Percentiles rank a stretch among this genome's conserved stretches.
Conservation (phyloP, 2,113 vertebrate species). For the Archocentrus centrarchus region DNA sequence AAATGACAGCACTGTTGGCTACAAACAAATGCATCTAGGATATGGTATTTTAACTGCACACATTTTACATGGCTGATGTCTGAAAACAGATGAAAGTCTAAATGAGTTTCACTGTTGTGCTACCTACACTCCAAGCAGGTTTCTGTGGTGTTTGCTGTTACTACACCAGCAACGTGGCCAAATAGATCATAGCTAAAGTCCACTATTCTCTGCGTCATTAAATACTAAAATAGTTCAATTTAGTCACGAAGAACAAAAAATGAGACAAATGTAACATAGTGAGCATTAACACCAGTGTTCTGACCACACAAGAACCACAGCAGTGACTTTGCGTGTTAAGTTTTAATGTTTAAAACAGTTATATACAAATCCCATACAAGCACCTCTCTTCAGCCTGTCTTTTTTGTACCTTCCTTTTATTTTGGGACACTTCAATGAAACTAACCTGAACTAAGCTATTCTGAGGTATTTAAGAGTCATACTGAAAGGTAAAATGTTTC, state of each 20-base stretch:
- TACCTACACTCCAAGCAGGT: too few relatives aligned
- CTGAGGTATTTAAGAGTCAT: conserved; percentile 58
- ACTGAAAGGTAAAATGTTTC: conserved; percentile 11
- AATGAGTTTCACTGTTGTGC: too few relatives aligned
- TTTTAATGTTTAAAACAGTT: conserved; percentile 68
- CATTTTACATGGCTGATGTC: neutral
- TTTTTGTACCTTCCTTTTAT: neutral
- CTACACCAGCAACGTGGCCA: neutral
- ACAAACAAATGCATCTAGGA: fast-evolving
- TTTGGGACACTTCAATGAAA: neutral
- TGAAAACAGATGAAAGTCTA: neutral
- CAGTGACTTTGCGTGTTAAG: conserved; percentile 27
- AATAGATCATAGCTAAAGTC: too few relatives aligned
- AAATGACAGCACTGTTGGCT: neutral
- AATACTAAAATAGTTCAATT: neutral
- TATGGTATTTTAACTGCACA: neutral
- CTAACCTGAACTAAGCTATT: conserved; percentile 2
- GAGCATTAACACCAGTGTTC: neutral
- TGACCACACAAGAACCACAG: conserved; percentile 15
- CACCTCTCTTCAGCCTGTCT: neutral
- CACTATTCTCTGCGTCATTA: neutral
- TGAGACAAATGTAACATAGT: neutral
- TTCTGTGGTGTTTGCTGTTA: neutral
- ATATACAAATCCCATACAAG: conserved; percentile 54
- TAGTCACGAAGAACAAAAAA: too few relatives aligned